Conservation (phyloP, 1,140 invertebrate species). For the Cherax quadricarinatus region DNA sequence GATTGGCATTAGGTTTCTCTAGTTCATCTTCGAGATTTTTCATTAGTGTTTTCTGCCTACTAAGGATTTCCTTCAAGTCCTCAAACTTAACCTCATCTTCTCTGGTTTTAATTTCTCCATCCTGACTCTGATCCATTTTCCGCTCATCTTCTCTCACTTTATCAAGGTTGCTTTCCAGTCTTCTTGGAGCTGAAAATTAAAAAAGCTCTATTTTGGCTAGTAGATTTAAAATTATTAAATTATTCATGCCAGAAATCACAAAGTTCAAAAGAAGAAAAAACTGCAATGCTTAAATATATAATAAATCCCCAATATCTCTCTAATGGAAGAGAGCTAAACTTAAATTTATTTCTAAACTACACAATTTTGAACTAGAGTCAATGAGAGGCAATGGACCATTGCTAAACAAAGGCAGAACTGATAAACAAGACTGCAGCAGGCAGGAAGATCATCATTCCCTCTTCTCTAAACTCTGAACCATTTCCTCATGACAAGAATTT, state of each 20-base stretch:
- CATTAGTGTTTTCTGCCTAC: constrained; percentile 1
- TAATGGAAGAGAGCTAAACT: too few relatives aligned
- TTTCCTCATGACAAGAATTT: too few relatives aligned
- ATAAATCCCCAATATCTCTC: too few relatives aligned
- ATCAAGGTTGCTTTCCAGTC: constrained; percentile 17
- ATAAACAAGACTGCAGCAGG: too few relatives aligned
- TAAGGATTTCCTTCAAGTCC: not conserved
- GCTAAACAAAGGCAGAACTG: too few relatives aligned
- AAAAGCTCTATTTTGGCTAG: constrained; percentile 40
- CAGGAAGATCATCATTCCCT: too few relatives aligned
- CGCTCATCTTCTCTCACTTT: constrained; percentile 1
- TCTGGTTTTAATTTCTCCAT: not conserved
- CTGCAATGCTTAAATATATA: too few relatives aligned
- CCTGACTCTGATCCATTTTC: not conserved
- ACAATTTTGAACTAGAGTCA: too few relatives aligned
- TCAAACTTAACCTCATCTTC: not conserved
- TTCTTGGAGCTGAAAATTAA: constrained; percentile 65
- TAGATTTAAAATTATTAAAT: constrained; percentile 4
- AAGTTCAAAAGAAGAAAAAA: not conserved
- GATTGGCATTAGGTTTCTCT: not conserved
- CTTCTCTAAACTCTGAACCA: too few relatives aligned
- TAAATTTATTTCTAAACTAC: too few relatives aligned
- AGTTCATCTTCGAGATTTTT: constrained; percentile 31
- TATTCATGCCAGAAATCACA: not conserved
- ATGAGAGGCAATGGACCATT: too few relatives aligned